Percentiles rank a stretch among this genome's conserved stretches.
These are phyloP conservation scores for Choloepus hoffmanni DNA, from an alignment of 2,113 vertebrate species.

Conservation along the genomic window DNA sequence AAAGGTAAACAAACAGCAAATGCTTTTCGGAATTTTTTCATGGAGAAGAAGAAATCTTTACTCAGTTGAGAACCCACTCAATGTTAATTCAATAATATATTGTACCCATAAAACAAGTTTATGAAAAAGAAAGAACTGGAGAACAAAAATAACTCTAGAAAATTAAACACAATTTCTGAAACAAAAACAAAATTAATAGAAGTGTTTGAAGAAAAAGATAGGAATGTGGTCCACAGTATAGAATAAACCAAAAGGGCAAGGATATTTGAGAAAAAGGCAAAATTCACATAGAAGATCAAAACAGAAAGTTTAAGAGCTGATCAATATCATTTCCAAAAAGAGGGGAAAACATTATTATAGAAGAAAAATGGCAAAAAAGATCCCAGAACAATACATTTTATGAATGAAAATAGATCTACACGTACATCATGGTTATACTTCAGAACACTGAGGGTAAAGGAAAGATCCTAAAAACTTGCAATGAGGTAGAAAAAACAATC, in stretches of 20 bases:
- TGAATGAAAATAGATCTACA: background rate
- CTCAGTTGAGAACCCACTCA: background rate
- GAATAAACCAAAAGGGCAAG: background rate
- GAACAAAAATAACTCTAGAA: background rate
- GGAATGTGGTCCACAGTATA: background rate
- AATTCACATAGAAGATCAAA: background rate
- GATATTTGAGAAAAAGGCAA: background rate
- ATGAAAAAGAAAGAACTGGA: background rate
- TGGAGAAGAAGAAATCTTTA: background rate
- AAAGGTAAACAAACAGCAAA: background rate
- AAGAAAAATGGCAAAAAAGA: background rate
- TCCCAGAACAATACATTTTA: constrained; percentile 6
- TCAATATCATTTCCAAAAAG: background rate
- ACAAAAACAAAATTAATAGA: background rate
- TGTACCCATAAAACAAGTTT: background rate
- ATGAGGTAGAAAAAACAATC: background rate
- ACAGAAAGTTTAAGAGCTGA: background rate
- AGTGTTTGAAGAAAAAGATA: background rate
- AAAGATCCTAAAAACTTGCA: background rate
- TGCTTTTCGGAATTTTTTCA: background rate
- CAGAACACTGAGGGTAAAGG: background rate
- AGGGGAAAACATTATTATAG: background rate
- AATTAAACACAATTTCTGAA: background rate
- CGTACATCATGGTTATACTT: background rate
- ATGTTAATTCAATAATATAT: background rate